phyloP scores from a whole-genome alignment of 2,113 vertebrate genomes.

The Mesocricetus auratus region DNA sequence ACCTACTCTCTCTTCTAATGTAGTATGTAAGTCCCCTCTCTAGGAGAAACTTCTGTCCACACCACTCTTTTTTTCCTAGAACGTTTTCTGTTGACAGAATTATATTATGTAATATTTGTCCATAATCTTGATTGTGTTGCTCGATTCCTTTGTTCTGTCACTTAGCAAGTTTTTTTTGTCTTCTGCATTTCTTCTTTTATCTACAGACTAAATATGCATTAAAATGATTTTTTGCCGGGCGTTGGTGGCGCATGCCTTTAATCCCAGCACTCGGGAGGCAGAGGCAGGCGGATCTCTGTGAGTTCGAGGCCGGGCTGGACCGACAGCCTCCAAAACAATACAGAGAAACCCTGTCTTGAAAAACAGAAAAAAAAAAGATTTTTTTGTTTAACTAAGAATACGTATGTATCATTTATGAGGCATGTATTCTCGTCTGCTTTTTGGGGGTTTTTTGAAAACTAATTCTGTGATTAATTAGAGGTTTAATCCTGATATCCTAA shows the following conservation, averaged over 20 bases:
- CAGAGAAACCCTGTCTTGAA: no score
- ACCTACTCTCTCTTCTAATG: no score
- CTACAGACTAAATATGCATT: background rate
- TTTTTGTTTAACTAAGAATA: background rate
- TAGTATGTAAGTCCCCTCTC: background rate
- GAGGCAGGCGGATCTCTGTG: no score
- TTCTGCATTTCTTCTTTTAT: background rate
- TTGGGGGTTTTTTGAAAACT: background rate
- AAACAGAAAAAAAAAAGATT: no score
- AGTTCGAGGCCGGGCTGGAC: no score
- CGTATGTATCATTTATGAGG: background rate
- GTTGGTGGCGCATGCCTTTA: no score
- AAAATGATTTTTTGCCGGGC: constrained; percentile 27
- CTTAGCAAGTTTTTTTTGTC: background rate
- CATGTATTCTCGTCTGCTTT: background rate
- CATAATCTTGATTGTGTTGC: background rate
- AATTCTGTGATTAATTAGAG: background rate
- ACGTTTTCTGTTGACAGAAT: background rate
- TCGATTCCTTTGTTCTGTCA: background rate
- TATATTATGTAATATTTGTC: background rate
- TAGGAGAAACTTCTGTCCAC: no score
- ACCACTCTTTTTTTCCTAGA: background rate
- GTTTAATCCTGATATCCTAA: background rate
- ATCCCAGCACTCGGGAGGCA: no score
- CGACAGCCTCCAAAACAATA: no score